Base-by-base conservation (phyloP, 2,888 invertebrate genomes). In the Drosophila hamatofila region DNA sequence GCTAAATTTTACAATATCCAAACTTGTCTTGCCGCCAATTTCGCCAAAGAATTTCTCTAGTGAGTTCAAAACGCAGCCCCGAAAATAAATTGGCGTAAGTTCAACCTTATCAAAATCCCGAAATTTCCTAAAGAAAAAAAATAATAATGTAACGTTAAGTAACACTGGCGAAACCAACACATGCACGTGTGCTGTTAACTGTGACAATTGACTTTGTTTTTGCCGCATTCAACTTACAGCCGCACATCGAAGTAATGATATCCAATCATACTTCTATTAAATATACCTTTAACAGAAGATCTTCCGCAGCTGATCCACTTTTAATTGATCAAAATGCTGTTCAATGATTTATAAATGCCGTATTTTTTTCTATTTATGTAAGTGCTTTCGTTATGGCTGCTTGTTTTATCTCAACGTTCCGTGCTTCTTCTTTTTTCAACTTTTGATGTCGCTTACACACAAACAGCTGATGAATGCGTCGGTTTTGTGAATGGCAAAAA, bases 1-100 rank as follows among this genome's bases (percentile, higher is more conserved):
- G 79, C 94, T 91, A 81, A 94, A 95, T 83, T 94, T 95, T 3
- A 96, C 76, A 16, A 96, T 83, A 72, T 95, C 95, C 30, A 96
- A 90, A 35, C 91, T 91, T 30, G 94, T 92, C 62, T 93, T 91
- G 25, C 94, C 93, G 56, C 94, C 94, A 80, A 94, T 93, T 91
- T 94, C 94, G 6, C 95, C 95, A 90, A 95, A 95, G 54, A 95
- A 81, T 63, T 92, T 91, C 57, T 91, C 92, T 68, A 95, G 81
- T 6, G 94, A 93, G 60, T 93, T 91, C 63, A 94, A 90, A 72
- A 96, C 93, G 88, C 95, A 94, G 54, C 94, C 94, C 85, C 95
- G 95, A 68, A 95, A 93, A 81, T 93, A 94, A 3, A 93, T 93
- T 2, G 93, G 91, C 42, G 94, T 93, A 67, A 94, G 85, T 64